Evolutionary conservation across 2,113 vertebrate species (phyloP).

Genomic region (Myotis lucifugus): DNA sequence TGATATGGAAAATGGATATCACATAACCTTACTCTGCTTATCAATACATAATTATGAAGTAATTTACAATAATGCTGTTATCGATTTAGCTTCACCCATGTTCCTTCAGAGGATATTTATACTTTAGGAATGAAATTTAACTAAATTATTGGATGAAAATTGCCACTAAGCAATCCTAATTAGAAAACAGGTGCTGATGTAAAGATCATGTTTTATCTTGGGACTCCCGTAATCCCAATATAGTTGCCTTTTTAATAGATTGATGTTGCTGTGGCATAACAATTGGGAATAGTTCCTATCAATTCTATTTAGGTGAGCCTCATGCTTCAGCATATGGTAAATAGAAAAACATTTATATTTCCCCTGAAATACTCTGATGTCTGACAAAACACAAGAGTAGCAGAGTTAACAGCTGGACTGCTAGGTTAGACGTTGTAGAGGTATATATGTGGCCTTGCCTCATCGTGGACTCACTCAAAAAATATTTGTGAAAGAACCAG

Average conservation of each 20-base stretch:
- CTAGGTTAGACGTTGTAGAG: neutral
- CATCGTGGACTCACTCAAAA: neutral
- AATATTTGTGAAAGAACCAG: neutral
- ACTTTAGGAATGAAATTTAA: constrained; percentile 65
- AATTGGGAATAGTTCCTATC: constrained; percentile 35
- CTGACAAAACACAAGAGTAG: neutral
- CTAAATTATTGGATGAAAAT: constrained; percentile 30
- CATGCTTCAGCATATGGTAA: neutral
- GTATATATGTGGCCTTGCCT: neutral
- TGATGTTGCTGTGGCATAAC: neutral
- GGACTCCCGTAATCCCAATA: neutral
- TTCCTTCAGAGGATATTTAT: constrained; percentile 61
- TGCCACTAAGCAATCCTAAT: constrained; percentile 34
- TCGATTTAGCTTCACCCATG: constrained; percentile 65
- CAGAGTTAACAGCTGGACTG: neutral
- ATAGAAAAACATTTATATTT: neutral
- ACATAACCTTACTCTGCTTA: constrained; percentile 51
- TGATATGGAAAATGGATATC: constrained; percentile 43
- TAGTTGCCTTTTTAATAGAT: constrained; percentile 63
- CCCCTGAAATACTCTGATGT: neutral
- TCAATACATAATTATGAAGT: constrained; percentile 75
- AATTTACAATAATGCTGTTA: constrained; percentile 73
- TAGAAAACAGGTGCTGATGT: constrained; percentile 56
- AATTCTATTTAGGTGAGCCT: neutral
- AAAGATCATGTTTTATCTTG: constrained; percentile 48